Percentiles rank a stretch among this genome's conserved stretches.
Conservation (phyloP, 2,113 vertebrate genomes). For the Tympanuchus pallidicinctus region DNA sequence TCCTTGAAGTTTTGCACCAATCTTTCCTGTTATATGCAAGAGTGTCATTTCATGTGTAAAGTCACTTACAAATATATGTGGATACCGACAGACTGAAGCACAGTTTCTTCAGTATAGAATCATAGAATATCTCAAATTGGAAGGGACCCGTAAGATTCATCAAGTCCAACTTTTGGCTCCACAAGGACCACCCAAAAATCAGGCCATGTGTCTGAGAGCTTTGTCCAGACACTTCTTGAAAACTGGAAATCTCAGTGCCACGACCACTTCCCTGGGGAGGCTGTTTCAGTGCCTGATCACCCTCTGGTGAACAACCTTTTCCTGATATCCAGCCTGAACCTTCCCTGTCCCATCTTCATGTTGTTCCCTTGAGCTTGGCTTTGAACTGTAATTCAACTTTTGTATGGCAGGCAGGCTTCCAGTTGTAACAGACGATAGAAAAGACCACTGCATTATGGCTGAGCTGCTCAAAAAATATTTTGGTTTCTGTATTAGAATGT, state of each 20-base stretch:
- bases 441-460: not conserved
- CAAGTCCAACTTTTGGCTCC: no score
- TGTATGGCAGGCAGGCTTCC: not conserved
- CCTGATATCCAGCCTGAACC: no score
- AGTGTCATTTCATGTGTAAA: not conserved
- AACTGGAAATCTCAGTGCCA: no score
- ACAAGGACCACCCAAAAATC: no score
- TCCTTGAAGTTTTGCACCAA: not conserved
- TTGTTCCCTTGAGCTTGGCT: not conserved
- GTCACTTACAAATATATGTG: not conserved
- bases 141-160: no score
- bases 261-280: no score
- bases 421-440: not conserved
- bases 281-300: no score
- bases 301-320: no score
- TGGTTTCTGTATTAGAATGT: not conserved
- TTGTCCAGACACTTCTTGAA: no score
- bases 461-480: not conserved
- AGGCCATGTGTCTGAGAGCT: no score
- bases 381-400: not conserved
- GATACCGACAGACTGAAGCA: not conserved
- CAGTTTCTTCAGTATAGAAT: not conserved
- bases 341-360: no score
- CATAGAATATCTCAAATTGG: no score
- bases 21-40: not conserved